A percentile compares a stretch with the other conserved stretches of the same genome.
These are phyloP conservation scores for Drosophila baimaii DNA, from an alignment of 1,140 invertebrate species.

Conservation along the genomic window DNA sequence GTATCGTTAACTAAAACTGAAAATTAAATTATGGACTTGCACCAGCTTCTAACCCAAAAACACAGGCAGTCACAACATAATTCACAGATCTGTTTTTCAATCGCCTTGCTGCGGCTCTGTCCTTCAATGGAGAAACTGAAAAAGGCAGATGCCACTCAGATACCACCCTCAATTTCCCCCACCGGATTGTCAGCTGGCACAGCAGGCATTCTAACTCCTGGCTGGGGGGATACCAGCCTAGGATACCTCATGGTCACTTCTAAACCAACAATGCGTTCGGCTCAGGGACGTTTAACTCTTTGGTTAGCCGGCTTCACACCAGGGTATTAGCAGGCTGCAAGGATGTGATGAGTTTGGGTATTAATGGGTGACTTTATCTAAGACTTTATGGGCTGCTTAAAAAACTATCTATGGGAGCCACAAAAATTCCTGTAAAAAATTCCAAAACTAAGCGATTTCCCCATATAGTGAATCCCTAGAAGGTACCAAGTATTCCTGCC, in stretches of 20 bases:
- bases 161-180: slow-evolving; percentile 1
- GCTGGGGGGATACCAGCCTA: not conserved
- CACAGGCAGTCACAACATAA: slow-evolving; percentile 19
- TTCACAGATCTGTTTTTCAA: slow-evolving; percentile 19
- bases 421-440: not conserved
- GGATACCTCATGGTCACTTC: slow-evolving; percentile 39
- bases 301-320: slow-evolving; percentile 8
- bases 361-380: not conserved
- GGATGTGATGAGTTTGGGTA: slow-evolving; percentile 2
- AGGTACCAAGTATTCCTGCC: not conserved
- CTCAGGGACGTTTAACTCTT: slow-evolving; percentile 39
- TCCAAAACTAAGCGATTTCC: not conserved
- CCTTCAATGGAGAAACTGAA: slow-evolving; percentile 3
- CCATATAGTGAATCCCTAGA: not conserved
- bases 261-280: slow-evolving; percentile 29
- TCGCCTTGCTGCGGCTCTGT: slow-evolving; percentile 18
- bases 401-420: too few species aligned
- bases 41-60: not conserved
- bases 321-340: not conserved
- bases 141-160: slow-evolving; percentile 8
- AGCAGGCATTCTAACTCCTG: slow-evolving; percentile 21
- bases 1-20: slow-evolving; percentile 7
- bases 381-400: not conserved
- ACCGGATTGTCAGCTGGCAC: slow-evolving; percentile 9
- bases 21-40: slow-evolving; percentile 16